Evolutionary conservation across 92 coral and sea anemone genomes (phyloP), one percentile per base, ranked within the genome.

Genomic region (Parazoanthus atlanticus): DNA sequence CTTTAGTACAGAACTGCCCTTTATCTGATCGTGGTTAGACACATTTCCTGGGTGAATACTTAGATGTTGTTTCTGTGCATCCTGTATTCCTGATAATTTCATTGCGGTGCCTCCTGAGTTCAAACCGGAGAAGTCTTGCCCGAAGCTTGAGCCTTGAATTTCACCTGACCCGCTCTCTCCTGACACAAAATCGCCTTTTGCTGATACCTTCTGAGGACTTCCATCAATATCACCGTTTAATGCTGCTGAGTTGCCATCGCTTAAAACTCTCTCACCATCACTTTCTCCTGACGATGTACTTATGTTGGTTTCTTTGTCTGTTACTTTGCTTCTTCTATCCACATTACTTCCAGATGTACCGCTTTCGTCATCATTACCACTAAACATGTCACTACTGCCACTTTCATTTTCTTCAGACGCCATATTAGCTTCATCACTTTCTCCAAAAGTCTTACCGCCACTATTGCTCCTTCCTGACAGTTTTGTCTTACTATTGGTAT

Each of bases 101-200:
- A 56, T 19, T 41, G 8, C 11, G n/a, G 61, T 29, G 49, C 70
- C 87, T 46, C 77, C 87, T 0, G 86, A 65, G 64, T 36, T 30
- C 76, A 82, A 23, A 71, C 78, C 41, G 2, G 87, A 8, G 67
- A 26, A 10, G 26, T 84, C 8, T 26, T 84, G 69, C 23, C 13
- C 64, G 26, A 47, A 43, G 8, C 23, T 49, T 21, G 66, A 78
- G 33, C 19, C 25, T 52, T 21, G 87, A 70, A 25, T 52, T 9
- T 84, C 87, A 19, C 78, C 67, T 29, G 87, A 69, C 13, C 78
- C 87, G 38, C 69, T 84, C 29, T 84, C 87, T 43, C 87, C 87
- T 17, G 78, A 69, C 17, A 43, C 66, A 46, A 43, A 17, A 69
- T 84, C 69, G 17, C 40, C 25, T 46, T 28, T 46, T 43, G 16